A percentile compares a stretch with the other conserved stretches of the same genome.
phyloP scores from a whole-genome alignment of 1,140 invertebrate genomes.

The Heterodera schachtii region DNA sequence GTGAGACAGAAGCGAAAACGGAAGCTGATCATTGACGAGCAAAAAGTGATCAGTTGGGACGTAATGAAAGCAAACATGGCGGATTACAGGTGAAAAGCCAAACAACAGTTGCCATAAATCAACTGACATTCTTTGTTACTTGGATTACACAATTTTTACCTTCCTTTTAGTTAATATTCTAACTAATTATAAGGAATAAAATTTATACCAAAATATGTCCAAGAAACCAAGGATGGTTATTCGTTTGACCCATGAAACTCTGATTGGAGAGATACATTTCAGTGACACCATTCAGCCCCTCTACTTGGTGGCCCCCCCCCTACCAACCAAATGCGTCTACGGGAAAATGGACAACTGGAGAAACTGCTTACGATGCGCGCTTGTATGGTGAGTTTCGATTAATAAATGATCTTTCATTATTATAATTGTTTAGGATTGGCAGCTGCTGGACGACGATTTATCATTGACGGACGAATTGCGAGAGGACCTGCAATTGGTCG shows the following conservation, averaged over 20 bases:
- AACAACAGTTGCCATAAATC: too few relatives aligned
- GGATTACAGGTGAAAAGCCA: conserved; percentile 80
- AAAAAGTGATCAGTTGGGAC: conserved; percentile 98
- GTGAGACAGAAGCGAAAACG: conserved; percentile 67
- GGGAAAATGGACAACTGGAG: conserved; percentile 93
- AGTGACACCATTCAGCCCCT: conserved; percentile 92
- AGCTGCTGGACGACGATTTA: conserved; percentile 32
- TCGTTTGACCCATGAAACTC: too few relatives aligned
- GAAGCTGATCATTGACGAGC: conserved; percentile 96
- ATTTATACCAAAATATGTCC: too few relatives aligned
- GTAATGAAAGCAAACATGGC: conserved; percentile 98
- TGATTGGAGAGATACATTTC: conserved; percentile 17
- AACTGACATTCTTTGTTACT: too few relatives aligned
- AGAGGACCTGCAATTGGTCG: conserved; percentile 37
- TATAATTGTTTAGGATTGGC: conserved; percentile 21
- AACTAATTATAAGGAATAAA: too few relatives aligned
- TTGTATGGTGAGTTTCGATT: conserved; percentile 25
- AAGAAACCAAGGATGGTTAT: too few relatives aligned
- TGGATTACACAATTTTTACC: too few relatives aligned
- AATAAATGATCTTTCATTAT: background rate
- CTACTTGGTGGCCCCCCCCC: conserved; percentile 98
- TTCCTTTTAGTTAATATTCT: too few relatives aligned
- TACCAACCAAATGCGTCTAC: conserved; percentile 98
- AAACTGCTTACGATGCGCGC: conserved; percentile 77
- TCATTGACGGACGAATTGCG: conserved; percentile 34